A percentile compares a stretch with the other conserved stretches of the same genome.
Evolutionary conservation across 2,797 vertebrate genomes (phyloP).

Genomic region (Argentina silus): DNA sequence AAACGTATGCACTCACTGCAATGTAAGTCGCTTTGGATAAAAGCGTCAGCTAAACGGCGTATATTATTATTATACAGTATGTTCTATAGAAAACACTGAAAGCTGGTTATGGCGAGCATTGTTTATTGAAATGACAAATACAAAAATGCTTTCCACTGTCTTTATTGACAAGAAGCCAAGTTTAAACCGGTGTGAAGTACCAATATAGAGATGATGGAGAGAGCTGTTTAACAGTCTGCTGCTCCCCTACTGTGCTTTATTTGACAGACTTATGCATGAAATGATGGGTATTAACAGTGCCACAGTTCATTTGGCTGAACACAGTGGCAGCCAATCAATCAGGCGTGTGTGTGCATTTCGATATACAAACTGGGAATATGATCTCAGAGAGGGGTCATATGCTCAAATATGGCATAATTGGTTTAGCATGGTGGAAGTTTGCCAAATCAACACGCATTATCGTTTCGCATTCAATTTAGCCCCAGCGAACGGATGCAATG

Average conservation of each 20-base stretch:
- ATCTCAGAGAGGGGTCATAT: background rate
- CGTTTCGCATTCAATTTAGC: constrained; percentile 18
- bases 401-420: background rate
- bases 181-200: too few species aligned
- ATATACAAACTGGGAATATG: background rate
- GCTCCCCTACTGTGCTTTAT: background rate
- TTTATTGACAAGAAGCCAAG: too few species aligned
- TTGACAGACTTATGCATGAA: background rate
- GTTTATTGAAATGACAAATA: too few species aligned
- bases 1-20: too few species aligned
- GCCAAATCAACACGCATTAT: constrained; percentile 32
- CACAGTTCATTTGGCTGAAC: constrained; percentile 3
- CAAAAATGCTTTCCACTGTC: too few species aligned
- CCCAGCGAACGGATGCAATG: constrained; percentile 16
- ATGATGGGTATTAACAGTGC: background rate
- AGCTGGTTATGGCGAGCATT: too few species aligned
- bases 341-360: background rate
- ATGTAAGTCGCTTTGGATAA: too few species aligned
- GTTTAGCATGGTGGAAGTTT: background rate
- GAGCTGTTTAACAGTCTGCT: background rate
- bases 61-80: too few species aligned
- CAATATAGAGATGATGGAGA: too few species aligned
- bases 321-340: background rate
- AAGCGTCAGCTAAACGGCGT: too few species aligned
- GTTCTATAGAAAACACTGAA: too few species aligned